Evolutionary conservation across 2,113 vertebrate genomes (phyloP).

Genomic region (Machaerirhynchus nigripectus): DNA sequence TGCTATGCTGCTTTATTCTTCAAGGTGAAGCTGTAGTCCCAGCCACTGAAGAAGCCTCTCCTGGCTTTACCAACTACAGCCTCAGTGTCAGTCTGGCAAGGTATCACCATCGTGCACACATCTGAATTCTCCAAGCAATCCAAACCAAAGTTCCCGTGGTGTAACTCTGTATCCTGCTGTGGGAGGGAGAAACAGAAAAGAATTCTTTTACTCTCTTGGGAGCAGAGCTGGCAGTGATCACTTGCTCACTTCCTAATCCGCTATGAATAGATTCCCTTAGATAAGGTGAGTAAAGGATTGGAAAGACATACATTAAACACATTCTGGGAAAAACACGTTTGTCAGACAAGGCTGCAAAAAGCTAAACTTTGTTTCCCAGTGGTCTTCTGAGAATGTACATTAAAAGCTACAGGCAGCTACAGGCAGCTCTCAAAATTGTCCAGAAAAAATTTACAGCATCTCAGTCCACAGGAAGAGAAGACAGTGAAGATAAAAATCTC

Average conservation of each 20-base stretch:
- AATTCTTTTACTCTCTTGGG: neutral
- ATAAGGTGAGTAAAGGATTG: neutral
- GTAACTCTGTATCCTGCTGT: neutral
- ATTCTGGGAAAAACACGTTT: neutral
- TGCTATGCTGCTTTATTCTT: neutral
- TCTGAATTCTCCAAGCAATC: neutral
- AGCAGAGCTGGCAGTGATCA: neutral
- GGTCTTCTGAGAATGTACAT: neutral
- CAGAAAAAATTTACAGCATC: neutral
- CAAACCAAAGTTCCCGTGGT: neutral
- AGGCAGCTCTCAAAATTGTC: neutral
- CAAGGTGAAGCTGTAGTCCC: neutral
- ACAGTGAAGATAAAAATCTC: neutral
- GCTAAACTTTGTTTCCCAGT: neutral
- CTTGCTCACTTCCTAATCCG: neutral
- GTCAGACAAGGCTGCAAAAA: neutral
- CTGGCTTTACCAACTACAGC: neutral
- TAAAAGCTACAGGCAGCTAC: neutral
- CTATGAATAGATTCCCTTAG: neutral
- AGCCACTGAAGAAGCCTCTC: neutral
- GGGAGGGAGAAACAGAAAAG: neutral
- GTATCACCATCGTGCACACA: neutral
- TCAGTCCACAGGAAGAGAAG: neutral
- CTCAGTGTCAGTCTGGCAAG: neutral
- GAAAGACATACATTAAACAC: neutral